Conservation (phyloP, 2,888 invertebrate genomes). For the Capitulum mitella region DNA sequence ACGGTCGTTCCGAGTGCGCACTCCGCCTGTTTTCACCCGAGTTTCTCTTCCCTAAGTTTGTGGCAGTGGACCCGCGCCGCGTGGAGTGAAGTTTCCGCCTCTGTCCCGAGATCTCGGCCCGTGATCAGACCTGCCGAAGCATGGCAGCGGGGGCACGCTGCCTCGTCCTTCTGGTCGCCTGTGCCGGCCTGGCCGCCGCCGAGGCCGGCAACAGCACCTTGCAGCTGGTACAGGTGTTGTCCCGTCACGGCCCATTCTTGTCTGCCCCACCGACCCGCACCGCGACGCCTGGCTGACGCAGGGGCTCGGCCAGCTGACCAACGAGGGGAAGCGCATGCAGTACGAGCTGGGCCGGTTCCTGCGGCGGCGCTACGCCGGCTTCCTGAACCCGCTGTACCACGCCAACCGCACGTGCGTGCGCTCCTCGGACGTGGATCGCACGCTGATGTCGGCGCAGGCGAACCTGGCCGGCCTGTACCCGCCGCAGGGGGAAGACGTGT, state of each 20-base stretch:
- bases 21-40: too few relatives aligned
- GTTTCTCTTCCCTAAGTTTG: too few relatives aligned
- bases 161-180: background rate
- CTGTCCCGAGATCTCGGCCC: too few relatives aligned
- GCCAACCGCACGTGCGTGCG: conserved; percentile 55
- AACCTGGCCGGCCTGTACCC: conserved; percentile 64
- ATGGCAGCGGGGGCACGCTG: too few relatives aligned
- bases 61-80: too few relatives aligned
- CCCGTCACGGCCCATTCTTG: conserved; percentile 78
- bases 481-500: conserved; percentile 40
- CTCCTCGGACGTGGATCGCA: conserved; percentile 81
- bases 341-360: conserved; percentile 67
- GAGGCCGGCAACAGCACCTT: conserved; percentile 30
- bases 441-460: conserved; percentile 76
- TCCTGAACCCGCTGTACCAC: conserved; percentile 29
- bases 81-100: too few relatives aligned
- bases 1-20: too few relatives aligned
- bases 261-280: conserved; percentile 77
- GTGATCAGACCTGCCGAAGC: too few relatives aligned
- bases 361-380: conserved; percentile 58
- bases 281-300: conserved; percentile 42
- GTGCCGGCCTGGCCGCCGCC: background rate
- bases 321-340: conserved; percentile 69
- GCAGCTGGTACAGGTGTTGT: conserved; percentile 49
- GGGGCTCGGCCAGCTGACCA: conserved; percentile 78